Conservation (phyloP, 2,888 invertebrate genomes). For the Leucania comma region DNA sequence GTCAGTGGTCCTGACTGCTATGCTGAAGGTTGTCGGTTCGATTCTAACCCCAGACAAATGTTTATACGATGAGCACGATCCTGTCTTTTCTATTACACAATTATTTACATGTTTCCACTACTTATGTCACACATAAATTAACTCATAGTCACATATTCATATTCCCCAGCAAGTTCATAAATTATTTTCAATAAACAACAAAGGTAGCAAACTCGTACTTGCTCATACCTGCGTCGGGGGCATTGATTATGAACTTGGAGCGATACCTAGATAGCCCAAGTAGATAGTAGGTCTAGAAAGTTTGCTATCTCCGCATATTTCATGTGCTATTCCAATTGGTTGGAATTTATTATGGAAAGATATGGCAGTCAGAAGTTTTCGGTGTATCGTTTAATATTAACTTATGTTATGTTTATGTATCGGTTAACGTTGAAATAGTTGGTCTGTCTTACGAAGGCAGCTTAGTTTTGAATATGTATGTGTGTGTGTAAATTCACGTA, state of each 20-base stretch:
- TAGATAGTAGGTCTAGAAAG: constrained; percentile 60
- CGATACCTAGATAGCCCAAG: constrained; percentile 33
- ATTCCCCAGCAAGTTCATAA: constrained; percentile 12
- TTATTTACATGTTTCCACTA: not conserved
- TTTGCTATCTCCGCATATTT: constrained; percentile 63
- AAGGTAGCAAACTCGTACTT: constrained; percentile 1
- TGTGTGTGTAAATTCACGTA: too few species aligned
- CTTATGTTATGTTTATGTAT: constrained; percentile 27
- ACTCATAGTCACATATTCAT: not conserved
- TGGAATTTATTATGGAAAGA: constrained; percentile 57
- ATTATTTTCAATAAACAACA: constrained; percentile 34
- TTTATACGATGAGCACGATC: too few species aligned
- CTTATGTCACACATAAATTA: constrained; percentile 1
- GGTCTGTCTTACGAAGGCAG: too few species aligned
- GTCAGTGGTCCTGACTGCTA: too few species aligned
- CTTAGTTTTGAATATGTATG: too few species aligned
- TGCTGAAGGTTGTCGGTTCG: too few species aligned
- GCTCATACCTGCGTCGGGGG: constrained; percentile 28
- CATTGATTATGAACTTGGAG: constrained; percentile 53
- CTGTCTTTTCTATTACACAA: too few species aligned
- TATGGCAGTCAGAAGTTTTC: constrained; percentile 42
- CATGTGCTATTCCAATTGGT: constrained; percentile 58
- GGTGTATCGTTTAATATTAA: constrained; percentile 41
- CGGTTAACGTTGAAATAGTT: not conserved
- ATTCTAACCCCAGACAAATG: too few species aligned